These are phyloP conservation scores for Galbula dea DNA, from an alignment of 2,113 vertebrate genomes.

Conservation along the genomic window DNA sequence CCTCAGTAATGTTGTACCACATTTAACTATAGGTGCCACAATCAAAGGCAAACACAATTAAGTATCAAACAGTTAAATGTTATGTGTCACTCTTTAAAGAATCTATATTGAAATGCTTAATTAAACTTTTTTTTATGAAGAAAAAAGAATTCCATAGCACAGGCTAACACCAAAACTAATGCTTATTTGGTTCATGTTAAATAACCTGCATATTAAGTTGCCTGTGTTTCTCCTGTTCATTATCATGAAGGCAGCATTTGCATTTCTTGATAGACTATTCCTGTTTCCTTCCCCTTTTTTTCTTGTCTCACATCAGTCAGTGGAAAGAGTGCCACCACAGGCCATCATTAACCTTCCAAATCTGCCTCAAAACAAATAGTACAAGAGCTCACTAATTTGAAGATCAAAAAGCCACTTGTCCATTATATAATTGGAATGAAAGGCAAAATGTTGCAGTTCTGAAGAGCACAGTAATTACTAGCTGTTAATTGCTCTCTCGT, in stretches of 20 bases:
- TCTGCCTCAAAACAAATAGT: slow-evolving; percentile 97
- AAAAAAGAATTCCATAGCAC: slow-evolving; percentile 69
- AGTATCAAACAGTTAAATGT: slow-evolving; percentile 86
- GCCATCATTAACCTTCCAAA: slow-evolving; percentile 96
- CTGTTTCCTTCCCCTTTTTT: slow-evolving; percentile 80
- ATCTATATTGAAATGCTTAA: slow-evolving; percentile 87
- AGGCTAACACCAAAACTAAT: slow-evolving; percentile 69
- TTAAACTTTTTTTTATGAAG: slow-evolving; percentile 77
- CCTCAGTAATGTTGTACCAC: slow-evolving; percentile 65
- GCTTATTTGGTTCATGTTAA: slow-evolving; percentile 74
- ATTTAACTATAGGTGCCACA: slow-evolving; percentile 73
- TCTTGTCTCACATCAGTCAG: slow-evolving; percentile 87
- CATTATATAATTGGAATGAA: slow-evolving; percentile 98
- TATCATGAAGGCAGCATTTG: slow-evolving; percentile 90
- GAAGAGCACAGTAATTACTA: slow-evolving; percentile 98
- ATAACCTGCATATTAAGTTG: slow-evolving; percentile 75
- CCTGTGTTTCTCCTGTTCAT: slow-evolving; percentile 76
- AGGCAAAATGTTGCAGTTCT: slow-evolving; percentile 96
- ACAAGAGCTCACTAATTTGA: slow-evolving; percentile 99
- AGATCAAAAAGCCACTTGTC: slow-evolving; percentile 99
- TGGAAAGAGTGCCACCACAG: slow-evolving; percentile 87
- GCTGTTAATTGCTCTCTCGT: slow-evolving; percentile 99
- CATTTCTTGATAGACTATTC: slow-evolving; percentile 86
- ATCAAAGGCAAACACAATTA: slow-evolving; percentile 83
- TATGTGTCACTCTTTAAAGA: slow-evolving; percentile 83